Percentiles rank a stretch among this genome's conserved stretches.
phyloP scores from a whole-genome alignment of 2,888 invertebrate species.

The Phoenoteleia sp. region DNA sequence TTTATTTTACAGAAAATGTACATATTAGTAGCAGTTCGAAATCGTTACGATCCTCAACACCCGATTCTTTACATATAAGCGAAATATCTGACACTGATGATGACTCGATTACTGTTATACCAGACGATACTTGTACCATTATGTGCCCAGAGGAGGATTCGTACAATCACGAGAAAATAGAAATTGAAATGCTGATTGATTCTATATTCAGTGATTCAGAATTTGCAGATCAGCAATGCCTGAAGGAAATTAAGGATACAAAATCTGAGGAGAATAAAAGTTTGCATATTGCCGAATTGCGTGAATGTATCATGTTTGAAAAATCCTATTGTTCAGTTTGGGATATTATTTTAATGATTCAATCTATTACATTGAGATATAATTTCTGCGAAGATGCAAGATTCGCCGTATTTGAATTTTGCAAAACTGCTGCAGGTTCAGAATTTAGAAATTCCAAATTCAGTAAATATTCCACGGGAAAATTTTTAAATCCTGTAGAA shows the following conservation, averaged over 20 bases:
- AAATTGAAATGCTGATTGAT: too few species aligned
- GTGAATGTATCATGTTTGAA: conserved; percentile 10
- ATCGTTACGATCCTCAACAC: too few species aligned
- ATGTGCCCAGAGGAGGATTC: too few species aligned
- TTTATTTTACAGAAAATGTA: background rate
- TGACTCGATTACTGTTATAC: too few species aligned
- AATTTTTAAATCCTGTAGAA: conserved; percentile 22
- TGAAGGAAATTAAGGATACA: background rate
- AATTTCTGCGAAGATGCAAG: background rate
- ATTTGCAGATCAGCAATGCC: background rate
- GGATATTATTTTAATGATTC: conserved; percentile 14
- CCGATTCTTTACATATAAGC: too few species aligned
- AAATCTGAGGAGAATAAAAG: background rate
- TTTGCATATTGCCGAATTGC: background rate
- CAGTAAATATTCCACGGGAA: conserved; percentile 1
- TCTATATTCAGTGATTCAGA: too few species aligned
- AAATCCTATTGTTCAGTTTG: background rate
- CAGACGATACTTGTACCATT: too few species aligned
- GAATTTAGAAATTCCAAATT: background rate
- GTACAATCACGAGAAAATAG: too few species aligned
- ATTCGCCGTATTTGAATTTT: background rate
- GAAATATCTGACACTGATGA: too few species aligned
- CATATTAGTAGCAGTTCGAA: background rate
- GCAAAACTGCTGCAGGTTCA: background rate
- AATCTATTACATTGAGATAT: background rate